A percentile compares a stretch with the other conserved stretches of the same genome.
Conservation (phyloP, 2,797 vertebrate species). For the Labroides dimidiatus region DNA sequence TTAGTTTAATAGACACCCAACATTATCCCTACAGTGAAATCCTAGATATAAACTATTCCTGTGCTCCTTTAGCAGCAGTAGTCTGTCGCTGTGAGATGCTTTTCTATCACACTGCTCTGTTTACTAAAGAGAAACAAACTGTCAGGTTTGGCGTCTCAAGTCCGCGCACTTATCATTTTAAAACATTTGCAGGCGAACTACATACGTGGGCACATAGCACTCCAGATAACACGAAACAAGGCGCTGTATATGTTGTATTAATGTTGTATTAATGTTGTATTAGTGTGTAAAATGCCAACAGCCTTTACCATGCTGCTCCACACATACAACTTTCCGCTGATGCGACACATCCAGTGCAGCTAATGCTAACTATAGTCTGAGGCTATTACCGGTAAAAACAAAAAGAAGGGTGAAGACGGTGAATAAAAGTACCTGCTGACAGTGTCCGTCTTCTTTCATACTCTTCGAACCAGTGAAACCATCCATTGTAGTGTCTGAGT, state of each 20-base stretch:
- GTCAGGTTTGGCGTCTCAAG: no score
- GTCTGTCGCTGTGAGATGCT: no score
- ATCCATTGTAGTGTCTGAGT: not conserved
- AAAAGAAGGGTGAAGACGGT: not conserved
- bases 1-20: no score
- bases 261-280: no score
- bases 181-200: not conserved
- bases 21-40: no score
- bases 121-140: no score
- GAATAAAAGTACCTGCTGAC: slow-evolving; percentile 33
- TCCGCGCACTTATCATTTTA: not conserved
- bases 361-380: slow-evolving; percentile 43
- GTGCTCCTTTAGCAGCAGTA: no score
- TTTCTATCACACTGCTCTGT: no score
- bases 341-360: slow-evolving; percentile 2
- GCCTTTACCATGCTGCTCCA: fast-evolving
- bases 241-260: not conserved
- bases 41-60: no score
- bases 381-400: slow-evolving; percentile 42
- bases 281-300: no score
- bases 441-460: not conserved
- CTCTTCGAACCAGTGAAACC: not conserved
- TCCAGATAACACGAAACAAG: not conserved
- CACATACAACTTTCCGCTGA: not conserved
- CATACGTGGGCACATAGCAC: not conserved